These are phyloP conservation scores for Podabrus alpinus DNA, from an alignment of 2,888 invertebrate species.

Conservation along the genomic window DNA sequence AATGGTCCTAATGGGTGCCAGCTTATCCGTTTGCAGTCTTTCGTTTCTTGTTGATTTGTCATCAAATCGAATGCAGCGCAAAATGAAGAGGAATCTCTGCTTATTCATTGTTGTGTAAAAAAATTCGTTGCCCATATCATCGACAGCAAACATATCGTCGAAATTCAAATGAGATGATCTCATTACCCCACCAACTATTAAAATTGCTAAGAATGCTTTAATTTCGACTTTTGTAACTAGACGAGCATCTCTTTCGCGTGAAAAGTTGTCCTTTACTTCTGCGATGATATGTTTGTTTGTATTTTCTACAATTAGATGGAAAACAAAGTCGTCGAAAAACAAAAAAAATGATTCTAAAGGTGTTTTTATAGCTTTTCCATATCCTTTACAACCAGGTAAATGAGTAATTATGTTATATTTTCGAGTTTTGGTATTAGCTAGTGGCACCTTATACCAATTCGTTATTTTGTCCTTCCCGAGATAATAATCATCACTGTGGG, in stretches of 20 bases:
- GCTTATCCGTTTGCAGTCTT: conserved; percentile 19
- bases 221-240: neutral
- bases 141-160: conserved; percentile 30
- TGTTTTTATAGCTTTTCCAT: neutral
- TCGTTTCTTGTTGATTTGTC: conserved; percentile 12
- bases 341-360: neutral
- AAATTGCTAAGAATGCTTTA: conserved; percentile 34
- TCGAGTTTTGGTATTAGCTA: neutral
- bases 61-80: conserved; percentile 26
- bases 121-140: conserved; percentile 31
- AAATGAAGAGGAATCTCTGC: conserved; percentile 29
- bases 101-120: conserved; percentile 32
- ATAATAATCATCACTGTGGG: neutral
- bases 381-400: neutral
- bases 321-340: neutral
- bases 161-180: conserved; percentile 27
- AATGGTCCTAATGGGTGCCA: conserved; percentile 32
- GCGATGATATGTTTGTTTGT: neutral
- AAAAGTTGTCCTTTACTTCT: neutral
- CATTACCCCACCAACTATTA: conserved; percentile 36
- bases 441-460: neutral
- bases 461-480: neutral
- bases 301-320: neutral
- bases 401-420: neutral
- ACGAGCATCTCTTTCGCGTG: neutral